Conservation (phyloP, 2,113 vertebrate species). For the Pachyramphus minor region DNA sequence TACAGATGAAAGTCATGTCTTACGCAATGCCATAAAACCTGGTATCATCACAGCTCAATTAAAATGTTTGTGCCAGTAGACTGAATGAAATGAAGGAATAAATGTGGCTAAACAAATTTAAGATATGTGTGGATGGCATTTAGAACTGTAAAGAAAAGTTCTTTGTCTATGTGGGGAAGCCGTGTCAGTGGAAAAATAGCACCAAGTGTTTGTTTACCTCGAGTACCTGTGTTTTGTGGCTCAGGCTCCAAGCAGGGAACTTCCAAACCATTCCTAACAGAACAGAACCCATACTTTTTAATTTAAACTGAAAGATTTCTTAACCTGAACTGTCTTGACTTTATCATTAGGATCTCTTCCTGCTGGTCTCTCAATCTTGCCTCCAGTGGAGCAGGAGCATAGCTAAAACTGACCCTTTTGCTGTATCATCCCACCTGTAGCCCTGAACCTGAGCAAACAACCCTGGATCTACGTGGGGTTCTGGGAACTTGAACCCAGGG, state of each 20-base stretch:
- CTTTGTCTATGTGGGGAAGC: background rate
- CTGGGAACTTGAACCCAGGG: background rate
- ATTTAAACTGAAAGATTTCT: slow-evolving; percentile 20
- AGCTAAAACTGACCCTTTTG: background rate
- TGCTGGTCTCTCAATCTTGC: background rate
- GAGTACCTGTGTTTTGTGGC: background rate
- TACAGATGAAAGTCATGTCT: background rate
- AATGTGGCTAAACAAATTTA: background rate
- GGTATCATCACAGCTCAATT: background rate
- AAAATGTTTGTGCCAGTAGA: background rate
- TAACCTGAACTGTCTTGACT: background rate
- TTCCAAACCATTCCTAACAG: background rate
- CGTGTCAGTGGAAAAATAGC: background rate
- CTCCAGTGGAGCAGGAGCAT: background rate
- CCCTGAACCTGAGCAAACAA: background rate
- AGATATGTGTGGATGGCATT: background rate
- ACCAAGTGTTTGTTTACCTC: background rate
- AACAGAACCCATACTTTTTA: background rate
- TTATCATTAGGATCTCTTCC: background rate
- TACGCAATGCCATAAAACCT: background rate
- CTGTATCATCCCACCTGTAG: background rate
- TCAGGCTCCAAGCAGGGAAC: background rate
- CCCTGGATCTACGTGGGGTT: background rate
- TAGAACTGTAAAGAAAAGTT: background rate
- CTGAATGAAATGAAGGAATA: background rate